phyloP scores from a whole-genome alignment of 2,888 invertebrate genomes.

The Scaeva pyrastri region DNA sequence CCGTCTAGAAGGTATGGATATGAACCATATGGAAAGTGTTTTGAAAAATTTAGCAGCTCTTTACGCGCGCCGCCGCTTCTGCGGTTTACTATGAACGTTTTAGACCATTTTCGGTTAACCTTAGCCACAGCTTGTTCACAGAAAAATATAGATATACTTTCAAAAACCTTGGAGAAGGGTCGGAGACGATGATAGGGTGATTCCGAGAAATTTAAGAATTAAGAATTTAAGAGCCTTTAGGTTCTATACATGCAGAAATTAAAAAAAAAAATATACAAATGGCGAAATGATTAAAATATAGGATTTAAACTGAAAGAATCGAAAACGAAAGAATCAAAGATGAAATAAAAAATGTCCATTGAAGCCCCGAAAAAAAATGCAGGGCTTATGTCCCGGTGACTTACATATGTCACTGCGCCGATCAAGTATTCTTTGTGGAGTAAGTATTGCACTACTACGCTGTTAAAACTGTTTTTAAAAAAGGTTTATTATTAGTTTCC shows the following conservation, averaged over 20 bases:
- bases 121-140: conserved; percentile 1
- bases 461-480: too few relatives aligned
- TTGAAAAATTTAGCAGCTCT: conserved; percentile 81
- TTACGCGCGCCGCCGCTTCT: conserved; percentile 83
- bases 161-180: conserved; percentile 55
- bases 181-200: conserved; percentile 36
- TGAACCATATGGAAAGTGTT: conserved; percentile 79
- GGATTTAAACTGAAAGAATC: too few relatives aligned
- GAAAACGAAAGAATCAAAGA: too few relatives aligned
- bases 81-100: conserved; percentile 69
- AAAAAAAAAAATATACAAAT: too few relatives aligned
- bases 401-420: too few relatives aligned
- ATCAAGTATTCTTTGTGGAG: conserved; percentile 79
- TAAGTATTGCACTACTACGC: too few relatives aligned
- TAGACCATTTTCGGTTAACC: conserved; percentile 40
- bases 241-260: too few relatives aligned
- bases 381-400: conserved; percentile 75
- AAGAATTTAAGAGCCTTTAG: not conserved
- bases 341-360: too few relatives aligned
- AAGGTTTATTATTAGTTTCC: too few relatives aligned
- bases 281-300: too few relatives aligned
- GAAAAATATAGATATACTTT: conserved; percentile 38
- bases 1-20: conserved; percentile 68
- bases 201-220: conserved; percentile 67
- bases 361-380: too few relatives aligned